A percentile compares a stretch with the other conserved stretches of the same genome.
These are phyloP conservation scores for Macrobrachium nipponense DNA, from an alignment of 1,140 invertebrate species.

Conservation along the genomic window DNA sequence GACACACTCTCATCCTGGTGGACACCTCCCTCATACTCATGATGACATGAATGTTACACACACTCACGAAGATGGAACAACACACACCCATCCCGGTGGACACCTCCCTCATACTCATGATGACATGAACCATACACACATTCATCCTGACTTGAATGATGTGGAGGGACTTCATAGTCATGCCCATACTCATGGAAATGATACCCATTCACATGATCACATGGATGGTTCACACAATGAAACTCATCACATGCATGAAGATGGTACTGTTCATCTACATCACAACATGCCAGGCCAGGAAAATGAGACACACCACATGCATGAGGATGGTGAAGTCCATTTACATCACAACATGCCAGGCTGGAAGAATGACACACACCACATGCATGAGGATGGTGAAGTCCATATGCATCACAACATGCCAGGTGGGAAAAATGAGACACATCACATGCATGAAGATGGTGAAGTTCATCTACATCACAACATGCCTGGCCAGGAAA, in stretches of 20 bases:
- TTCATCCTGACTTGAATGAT: background rate
- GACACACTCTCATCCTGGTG: background rate
- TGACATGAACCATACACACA: background rate
- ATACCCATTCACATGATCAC: no score
- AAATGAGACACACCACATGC: background rate
- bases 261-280: no score
- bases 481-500: background rate
- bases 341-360: background rate
- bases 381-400: background rate
- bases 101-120: background rate
- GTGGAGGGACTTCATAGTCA: background rate
- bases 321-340: constrained; percentile 30
- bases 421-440: background rate
- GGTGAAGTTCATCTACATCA: constrained; percentile 8
- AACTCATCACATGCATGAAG: no score
- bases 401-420: background rate
- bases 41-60: background rate
- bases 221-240: no score
- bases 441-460: constrained; percentile 22
- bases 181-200: no score
- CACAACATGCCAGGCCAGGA: background rate
- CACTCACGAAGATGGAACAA: background rate
- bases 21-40: background rate
- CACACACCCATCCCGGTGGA: background rate
- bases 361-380: constrained; percentile 12